Evolutionary conservation across 2,113 vertebrate genomes (phyloP).

Genomic region (Petrocephalus zakoni): DNA sequence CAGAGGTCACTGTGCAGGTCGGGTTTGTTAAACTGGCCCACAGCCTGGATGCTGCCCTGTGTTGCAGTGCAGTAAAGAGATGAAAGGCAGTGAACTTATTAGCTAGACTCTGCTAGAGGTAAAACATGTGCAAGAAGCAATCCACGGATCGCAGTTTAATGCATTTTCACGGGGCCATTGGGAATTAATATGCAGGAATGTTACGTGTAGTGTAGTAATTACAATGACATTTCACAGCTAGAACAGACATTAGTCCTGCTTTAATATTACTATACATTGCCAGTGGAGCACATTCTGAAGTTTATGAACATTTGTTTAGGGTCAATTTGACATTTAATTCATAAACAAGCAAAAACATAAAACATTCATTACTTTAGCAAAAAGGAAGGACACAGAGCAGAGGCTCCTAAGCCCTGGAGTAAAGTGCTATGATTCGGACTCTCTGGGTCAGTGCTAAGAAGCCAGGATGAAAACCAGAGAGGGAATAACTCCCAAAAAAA

Average conservation of each 20-base stretch:
- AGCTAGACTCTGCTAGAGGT: background rate
- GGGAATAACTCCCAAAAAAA: background rate
- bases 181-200: background rate
- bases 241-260: background rate
- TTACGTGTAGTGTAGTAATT: no score
- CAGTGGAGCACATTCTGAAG: background rate
- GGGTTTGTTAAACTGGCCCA: background rate
- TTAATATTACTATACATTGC: background rate
- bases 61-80: background rate
- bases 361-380: background rate
- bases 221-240: background rate
- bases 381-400: background rate
- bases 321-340: background rate
- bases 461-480: background rate
- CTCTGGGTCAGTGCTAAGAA: background rate
- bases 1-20: background rate
- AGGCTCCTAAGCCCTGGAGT: background rate
- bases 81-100: background rate
- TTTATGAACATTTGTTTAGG: background rate
- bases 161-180: background rate
- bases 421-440: background rate
- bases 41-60: background rate
- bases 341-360: background rate
- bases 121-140: background rate
- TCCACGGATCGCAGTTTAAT: background rate